A percentile compares a stretch with the other conserved stretches of the same genome.
These are phyloP conservation scores for Heliocidaris erythrogramma DNA, from an alignment of 35 echinoderm and acorn worm genomes.

Conservation along the genomic window DNA sequence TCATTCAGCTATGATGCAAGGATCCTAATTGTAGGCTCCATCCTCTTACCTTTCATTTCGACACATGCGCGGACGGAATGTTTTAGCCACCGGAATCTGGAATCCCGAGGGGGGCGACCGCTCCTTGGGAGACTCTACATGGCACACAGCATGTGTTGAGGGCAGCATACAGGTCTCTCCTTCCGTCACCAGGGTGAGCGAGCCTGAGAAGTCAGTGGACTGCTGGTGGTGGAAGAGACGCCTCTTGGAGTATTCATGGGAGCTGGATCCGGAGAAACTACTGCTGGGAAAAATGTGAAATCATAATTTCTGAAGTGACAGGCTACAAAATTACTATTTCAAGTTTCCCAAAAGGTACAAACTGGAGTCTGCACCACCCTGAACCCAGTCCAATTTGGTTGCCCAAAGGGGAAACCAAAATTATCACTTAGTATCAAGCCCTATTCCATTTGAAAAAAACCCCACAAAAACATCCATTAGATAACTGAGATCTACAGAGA, in stretches of 20 bases:
- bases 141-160: not conserved
- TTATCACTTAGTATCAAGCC: too few species aligned
- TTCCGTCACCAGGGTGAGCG: not conserved
- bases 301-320: too few species aligned
- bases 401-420: not conserved
- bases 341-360: not conserved
- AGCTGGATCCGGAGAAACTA: conserved; percentile 11
- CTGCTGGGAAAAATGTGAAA: not conserved
- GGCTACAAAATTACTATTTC: too few species aligned
- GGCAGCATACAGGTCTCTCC: conserved; percentile 38
- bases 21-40: not conserved
- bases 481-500: too few species aligned
- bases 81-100: not conserved
- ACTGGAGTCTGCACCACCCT: not conserved
- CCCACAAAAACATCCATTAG: too few species aligned
- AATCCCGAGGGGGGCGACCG: not conserved
- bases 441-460: too few species aligned
- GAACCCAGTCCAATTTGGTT: not conserved
- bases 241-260: conserved; percentile 26
- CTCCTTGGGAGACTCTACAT: conserved; percentile 33
- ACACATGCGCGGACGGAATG: conserved; percentile 20
- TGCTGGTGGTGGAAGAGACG: conserved; percentile 49
- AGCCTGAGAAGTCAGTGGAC: conserved; percentile 30
- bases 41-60: conserved; percentile 25
- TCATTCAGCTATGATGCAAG: not conserved